Evolutionary conservation across 2,888 invertebrate genomes (phyloP).

Genomic region (Gortyna flavago): DNA sequence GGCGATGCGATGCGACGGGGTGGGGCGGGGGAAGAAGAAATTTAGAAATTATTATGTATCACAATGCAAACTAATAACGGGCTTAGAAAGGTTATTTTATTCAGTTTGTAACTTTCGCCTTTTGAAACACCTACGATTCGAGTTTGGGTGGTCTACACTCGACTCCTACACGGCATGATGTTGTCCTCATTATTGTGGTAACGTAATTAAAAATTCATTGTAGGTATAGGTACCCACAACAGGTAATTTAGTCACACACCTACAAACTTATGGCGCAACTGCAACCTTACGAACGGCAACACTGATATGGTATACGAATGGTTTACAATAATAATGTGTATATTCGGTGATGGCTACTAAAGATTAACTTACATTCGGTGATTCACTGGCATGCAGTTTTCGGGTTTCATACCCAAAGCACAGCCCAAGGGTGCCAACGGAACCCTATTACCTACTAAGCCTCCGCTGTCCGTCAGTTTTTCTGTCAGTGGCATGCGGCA

Average conservation of each 20-base stretch:
- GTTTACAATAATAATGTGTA: too few relatives aligned
- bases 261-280: constrained; percentile 5
- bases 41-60: not conserved
- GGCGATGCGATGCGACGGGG: not conserved
- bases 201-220: constrained; percentile 56
- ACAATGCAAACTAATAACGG: constrained; percentile 1
- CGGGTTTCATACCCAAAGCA: too few relatives aligned
- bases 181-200: constrained; percentile 57
- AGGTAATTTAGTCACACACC: constrained; percentile 18
- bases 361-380: not conserved
- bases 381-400: too few relatives aligned
- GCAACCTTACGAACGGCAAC: not conserved
- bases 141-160: constrained; percentile 52
- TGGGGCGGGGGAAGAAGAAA: not conserved
- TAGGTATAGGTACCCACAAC: constrained; percentile 1
- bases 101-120: constrained; percentile 17
- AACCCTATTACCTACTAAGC: too few relatives aligned
- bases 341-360: not conserved
- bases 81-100: constrained; percentile 8
- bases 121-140: constrained; percentile 29
- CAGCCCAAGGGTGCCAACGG: too few relatives aligned
- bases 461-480: too few relatives aligned
- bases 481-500: too few relatives aligned
- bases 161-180: constrained; percentile 52
- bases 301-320: not conserved